These are phyloP conservation scores for Drosophila diplacantha DNA, from an alignment of 2,888 invertebrate species.

Conservation along the genomic window DNA sequence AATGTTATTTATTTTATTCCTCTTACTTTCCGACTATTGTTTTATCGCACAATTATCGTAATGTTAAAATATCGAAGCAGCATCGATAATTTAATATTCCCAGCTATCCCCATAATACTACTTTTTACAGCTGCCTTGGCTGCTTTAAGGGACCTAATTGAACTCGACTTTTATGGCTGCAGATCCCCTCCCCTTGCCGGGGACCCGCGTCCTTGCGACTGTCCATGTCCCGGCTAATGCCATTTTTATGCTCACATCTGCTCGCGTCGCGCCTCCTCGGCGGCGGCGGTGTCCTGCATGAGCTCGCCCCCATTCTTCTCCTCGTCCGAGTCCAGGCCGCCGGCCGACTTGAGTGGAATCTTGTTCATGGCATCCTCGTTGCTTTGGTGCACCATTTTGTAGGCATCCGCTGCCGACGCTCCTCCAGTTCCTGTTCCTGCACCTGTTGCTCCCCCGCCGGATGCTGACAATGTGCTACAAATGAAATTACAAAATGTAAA, in stretches of 20 bases:
- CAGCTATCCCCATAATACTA: not conserved
- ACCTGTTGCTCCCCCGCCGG: conserved; percentile 22
- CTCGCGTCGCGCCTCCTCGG: conserved; percentile 73
- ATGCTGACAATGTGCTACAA: conserved; percentile 23
- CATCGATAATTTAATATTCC: not conserved
- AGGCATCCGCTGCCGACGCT: conserved; percentile 66
- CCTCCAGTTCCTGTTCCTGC: conserved; percentile 22
- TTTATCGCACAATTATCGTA: not conserved
- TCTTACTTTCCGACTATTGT: too few species aligned
- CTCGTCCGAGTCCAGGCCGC: conserved; percentile 69
- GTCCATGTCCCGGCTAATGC: not conserved
- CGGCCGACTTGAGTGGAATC: conserved; percentile 73
- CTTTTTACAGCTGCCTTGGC: not conserved
- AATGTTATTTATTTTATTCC: too few species aligned
- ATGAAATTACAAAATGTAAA: not conserved
- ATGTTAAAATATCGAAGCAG: not conserved
- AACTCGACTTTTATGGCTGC: conserved; percentile 9
- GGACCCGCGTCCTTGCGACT: not conserved
- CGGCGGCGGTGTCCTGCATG: conserved; percentile 70
- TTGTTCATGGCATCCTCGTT: conserved; percentile 75
- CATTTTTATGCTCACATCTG: conserved; percentile 61
- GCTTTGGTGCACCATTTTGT: conserved; percentile 74
- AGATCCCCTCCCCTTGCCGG: not conserved
- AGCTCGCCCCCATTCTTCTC: conserved; percentile 75
- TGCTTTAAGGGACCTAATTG: not conserved